Evolutionary conservation across 2,888 invertebrate species (phyloP), one percentile per base, ranked within the genome.

Genomic region (Chesias legatella): DNA sequence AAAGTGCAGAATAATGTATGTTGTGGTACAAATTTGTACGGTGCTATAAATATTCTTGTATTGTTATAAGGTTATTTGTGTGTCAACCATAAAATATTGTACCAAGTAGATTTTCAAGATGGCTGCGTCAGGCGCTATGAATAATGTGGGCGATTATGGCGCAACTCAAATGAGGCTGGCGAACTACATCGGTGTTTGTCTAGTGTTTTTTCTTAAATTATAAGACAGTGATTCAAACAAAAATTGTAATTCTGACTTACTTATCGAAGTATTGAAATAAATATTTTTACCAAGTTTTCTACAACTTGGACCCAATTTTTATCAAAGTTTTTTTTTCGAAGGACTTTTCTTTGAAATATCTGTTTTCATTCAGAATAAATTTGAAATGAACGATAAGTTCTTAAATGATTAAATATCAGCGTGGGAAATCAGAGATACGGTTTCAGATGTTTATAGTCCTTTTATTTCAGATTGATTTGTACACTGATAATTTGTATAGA

Each of bases 341-440:
- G n/a, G 6, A 29, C n/a, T 17, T 29, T 29, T 29, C 29, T 29
- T 11, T 33, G 8, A 25, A 33, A 13, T 25, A 33, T 11, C 17
- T 24, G 28, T n/a, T 27, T 32, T 7, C 24, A 24, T 25, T 24
- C 25, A 25, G 25, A 27, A 27, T 27, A 33, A 33, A 33, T 8
- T 26, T 10, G 30, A 26, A 26, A 26, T 27, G 33, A 25, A 32
- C n/a, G 32, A 28, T 13, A 17, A 43, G 48, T 51, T 49, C 46
- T 50, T 43, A 27, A 31, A 27, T 47, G 13, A 28, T 28, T 28
- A 17, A 27, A 28, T 28, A 28, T 17, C 28, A 28, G 7, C 28
- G 17, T 29, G 29, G 17, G 17, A 29, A 8, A 6, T 20, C 29
- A 24, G 10, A 24, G 10, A 7, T 3, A 26, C n/a, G 21, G 27